phyloP scores from a whole-genome alignment of 2,888 invertebrate species.

The Prostheceraeus crozeri region DNA sequence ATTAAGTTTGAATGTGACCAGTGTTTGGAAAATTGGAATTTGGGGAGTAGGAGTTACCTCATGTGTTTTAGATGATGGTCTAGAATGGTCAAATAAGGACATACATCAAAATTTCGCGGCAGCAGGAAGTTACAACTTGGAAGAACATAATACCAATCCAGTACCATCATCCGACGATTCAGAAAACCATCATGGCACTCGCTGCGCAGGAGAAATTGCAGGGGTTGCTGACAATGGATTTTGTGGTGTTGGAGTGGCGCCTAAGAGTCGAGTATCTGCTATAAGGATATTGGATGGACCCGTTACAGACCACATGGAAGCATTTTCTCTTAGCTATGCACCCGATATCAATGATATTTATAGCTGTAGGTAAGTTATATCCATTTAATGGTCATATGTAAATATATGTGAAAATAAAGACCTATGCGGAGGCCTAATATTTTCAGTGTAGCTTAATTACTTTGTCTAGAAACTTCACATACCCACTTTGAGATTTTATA shows the following conservation, averaged over 20 bases:
- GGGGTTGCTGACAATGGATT: constrained; percentile 52
- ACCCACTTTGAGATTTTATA: too few species aligned
- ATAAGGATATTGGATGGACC: constrained; percentile 55
- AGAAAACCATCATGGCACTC: constrained; percentile 56
- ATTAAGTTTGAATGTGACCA: constrained; percentile 11
- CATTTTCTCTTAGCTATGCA: constrained; percentile 51
- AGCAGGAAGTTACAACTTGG: constrained; percentile 53
- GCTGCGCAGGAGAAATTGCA: constrained; percentile 58
- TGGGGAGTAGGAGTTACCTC: constrained; percentile 23
- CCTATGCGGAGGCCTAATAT: too few species aligned
- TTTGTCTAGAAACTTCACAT: too few species aligned
- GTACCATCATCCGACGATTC: constrained; percentile 45
- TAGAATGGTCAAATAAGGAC: constrained; percentile 16
- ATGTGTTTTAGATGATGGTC: constrained; percentile 23
- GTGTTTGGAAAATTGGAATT: constrained; percentile 29
- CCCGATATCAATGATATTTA: constrained; percentile 43
- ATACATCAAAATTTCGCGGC: constrained; percentile 40
- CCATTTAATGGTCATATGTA: background rate
- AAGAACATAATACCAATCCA: constrained; percentile 52
- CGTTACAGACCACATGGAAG: constrained; percentile 57
- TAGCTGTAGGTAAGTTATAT: constrained; percentile 32
- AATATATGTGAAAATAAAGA: too few species aligned
- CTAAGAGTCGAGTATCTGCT: constrained; percentile 51
- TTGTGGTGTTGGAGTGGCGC: constrained; percentile 58
- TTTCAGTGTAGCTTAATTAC: too few species aligned